phyloP scores from a whole-genome alignment of 2,113 vertebrate species.

The Turdus rufiventris region DNA sequence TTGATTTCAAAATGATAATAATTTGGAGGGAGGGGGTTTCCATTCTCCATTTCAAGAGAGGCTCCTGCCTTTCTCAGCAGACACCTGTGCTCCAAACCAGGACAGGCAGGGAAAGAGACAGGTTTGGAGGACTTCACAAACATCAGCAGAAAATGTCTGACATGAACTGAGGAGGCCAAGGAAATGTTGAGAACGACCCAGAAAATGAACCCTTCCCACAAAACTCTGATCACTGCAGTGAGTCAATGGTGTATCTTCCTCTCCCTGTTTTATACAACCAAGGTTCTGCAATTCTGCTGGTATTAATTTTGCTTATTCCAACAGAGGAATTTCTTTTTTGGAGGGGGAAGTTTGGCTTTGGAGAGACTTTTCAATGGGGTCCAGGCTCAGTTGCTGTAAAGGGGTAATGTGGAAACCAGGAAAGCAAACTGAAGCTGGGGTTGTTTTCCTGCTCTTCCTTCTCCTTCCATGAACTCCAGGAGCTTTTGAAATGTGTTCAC shows the following conservation, averaged over 20 bases:
- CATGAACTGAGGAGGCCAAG: background rate
- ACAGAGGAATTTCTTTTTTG: background rate
- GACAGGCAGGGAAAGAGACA: background rate
- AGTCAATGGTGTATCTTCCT: rapidly evolving
- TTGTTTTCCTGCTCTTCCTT: background rate
- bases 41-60: too few relatives aligned
- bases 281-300: background rate
- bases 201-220: background rate
- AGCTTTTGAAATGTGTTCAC: background rate
- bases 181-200: background rate
- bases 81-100: too few relatives aligned
- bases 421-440: rapidly evolving
- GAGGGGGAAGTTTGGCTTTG: too few relatives aligned
- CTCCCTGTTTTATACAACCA: background rate
- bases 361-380: background rate
- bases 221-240: rapidly evolving
- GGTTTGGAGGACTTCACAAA: background rate
- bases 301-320: background rate
- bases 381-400: background rate
- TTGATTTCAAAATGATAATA: too few relatives aligned
- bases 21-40: too few relatives aligned
- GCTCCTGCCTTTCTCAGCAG: too few relatives aligned
- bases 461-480: background rate
- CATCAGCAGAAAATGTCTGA: background rate
- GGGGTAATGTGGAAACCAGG: rapidly evolving